These are phyloP conservation scores for Patella ulyssiponensis DNA, from an alignment of 2,888 invertebrate genomes.

Conservation along the genomic window DNA sequence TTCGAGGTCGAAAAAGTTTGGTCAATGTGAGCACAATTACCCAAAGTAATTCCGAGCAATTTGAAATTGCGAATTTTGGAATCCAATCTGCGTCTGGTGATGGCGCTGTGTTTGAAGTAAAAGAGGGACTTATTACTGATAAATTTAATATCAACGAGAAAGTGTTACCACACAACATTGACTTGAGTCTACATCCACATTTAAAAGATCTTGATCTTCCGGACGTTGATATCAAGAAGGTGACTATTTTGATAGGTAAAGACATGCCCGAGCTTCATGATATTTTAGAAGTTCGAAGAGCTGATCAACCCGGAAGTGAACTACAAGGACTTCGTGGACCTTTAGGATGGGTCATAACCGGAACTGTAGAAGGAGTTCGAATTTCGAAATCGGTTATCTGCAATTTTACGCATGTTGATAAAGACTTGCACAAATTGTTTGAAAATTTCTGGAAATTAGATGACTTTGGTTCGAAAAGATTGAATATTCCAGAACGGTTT, in stretches of 20 bases:
- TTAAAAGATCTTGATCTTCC: background rate
- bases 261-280: background rate
- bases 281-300: background rate
- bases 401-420: background rate
- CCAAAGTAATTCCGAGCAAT: background rate
- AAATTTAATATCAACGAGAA: background rate
- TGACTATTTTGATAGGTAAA: background rate
- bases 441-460: background rate
- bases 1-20: background rate
- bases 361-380: background rate
- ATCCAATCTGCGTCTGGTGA: background rate
- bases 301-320: background rate
- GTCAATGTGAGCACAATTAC: background rate
- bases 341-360: background rate
- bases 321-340: background rate
- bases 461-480: background rate
- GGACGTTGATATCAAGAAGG: background rate
- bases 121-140: background rate
- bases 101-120: background rate
- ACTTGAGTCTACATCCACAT: background rate
- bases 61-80: background rate
- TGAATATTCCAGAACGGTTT: background rate
- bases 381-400: background rate
- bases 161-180: background rate
- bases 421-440: background rate